A percentile compares a stretch with the other conserved stretches of the same genome.
phyloP scores from a whole-genome alignment of 2,797 vertebrate genomes.

The Leptoclinus maculatus region DNA sequence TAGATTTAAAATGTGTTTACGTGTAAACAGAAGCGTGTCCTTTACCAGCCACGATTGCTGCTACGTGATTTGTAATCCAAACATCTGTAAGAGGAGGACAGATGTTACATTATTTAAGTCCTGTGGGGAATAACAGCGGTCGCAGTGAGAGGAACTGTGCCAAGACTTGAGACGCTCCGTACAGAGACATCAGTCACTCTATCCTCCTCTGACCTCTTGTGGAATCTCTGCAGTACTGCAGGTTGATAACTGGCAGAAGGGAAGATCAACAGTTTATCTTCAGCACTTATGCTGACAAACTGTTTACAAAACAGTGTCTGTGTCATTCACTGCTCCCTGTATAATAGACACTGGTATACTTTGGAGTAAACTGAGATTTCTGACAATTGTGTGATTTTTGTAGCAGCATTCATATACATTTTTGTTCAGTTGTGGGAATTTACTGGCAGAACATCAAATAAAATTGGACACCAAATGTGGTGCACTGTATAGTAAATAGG shows the following conservation, averaged over 20 bases:
- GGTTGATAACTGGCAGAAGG: background rate
- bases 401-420: background rate
- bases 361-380: background rate
- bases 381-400: background rate
- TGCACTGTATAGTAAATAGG: background rate
- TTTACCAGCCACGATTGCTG: background rate
- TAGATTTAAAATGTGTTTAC: background rate
- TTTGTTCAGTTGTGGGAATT: background rate
- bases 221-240: constrained; percentile 51
- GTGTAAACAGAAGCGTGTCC: background rate
- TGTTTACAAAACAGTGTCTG: background rate
- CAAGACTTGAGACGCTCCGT: background rate
- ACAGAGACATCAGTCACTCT: background rate
- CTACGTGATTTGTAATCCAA: constrained; percentile 21
- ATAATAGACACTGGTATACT: background rate
- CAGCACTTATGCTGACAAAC: background rate
- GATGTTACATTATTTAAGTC: constrained; percentile 11
- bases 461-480: background rate
- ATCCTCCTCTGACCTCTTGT: constrained; percentile 58
- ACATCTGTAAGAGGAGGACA: constrained; percentile 34
- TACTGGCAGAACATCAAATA: background rate
- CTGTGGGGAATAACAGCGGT: background rate
- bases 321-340: background rate
- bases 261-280: background rate
- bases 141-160: background rate